Conservation (phyloP, 2,888 invertebrate species). For the Metellina segmentata region DNA sequence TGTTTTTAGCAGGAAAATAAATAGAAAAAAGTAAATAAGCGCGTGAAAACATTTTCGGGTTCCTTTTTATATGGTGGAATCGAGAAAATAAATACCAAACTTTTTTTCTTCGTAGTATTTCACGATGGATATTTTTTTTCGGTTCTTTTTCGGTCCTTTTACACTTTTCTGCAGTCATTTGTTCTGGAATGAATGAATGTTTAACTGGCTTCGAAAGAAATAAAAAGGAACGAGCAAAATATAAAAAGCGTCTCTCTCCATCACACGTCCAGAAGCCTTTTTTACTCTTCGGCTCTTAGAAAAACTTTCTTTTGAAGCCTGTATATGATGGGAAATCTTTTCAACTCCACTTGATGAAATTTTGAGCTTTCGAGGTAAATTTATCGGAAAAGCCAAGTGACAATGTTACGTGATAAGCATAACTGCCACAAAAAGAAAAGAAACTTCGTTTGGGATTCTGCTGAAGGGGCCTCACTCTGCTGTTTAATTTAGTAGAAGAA, state of each 20-base stretch:
- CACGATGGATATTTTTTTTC: slow-evolving; percentile 1
- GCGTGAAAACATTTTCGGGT: slow-evolving; percentile 26
- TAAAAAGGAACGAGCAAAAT: not conserved
- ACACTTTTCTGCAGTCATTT: slow-evolving; percentile 10
- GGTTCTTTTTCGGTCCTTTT: not conserved
- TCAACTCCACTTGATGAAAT: slow-evolving; percentile 30
- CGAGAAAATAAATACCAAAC: slow-evolving; percentile 33
- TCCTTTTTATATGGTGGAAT: slow-evolving; percentile 6
- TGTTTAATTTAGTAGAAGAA: slow-evolving; percentile 16
- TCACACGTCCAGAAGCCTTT: not conserved
- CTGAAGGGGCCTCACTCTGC: not conserved
- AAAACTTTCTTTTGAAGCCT: slow-evolving; percentile 34
- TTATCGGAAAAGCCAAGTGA: slow-evolving; percentile 41
- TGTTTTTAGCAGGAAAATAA: slow-evolving; percentile 11
- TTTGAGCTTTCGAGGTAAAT: slow-evolving; percentile 27
- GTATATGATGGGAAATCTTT: slow-evolving; percentile 23
- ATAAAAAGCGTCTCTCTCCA: not conserved
- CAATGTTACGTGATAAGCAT: slow-evolving; percentile 39
- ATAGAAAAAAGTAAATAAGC: slow-evolving; percentile 32
- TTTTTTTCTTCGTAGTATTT: slow-evolving; percentile 15
- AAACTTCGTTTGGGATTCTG: slow-evolving; percentile 4
- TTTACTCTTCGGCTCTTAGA: slow-evolving; percentile 1
- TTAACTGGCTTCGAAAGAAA: slow-evolving; percentile 25
- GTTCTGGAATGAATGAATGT: slow-evolving; percentile 32
- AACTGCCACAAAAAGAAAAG: not conserved